Evolutionary conservation across 2,113 vertebrate species (phyloP).

Genomic region (Typhlomys cinereus): DNA sequence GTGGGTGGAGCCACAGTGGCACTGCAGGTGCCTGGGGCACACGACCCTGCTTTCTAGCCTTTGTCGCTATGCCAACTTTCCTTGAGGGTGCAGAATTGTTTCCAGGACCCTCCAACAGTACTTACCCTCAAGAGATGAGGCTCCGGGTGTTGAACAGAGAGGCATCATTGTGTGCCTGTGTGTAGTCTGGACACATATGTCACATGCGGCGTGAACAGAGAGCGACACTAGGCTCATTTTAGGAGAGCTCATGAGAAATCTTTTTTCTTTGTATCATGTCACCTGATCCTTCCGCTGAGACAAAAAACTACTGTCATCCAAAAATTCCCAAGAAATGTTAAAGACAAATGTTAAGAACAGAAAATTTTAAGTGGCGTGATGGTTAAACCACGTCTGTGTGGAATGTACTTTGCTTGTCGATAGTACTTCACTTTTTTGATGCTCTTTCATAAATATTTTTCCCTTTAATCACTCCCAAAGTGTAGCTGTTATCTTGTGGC

Average conservation of each 20-base stretch:
- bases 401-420: neutral
- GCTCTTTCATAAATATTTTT: neutral
- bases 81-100: neutral
- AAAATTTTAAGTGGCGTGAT: neutral
- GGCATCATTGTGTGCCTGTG: neutral
- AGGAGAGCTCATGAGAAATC: neutral
- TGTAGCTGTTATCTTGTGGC: neutral
- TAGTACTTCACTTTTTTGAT: neutral
- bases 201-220: neutral
- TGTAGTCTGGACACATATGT: accelerated
- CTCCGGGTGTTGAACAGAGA: accelerated
- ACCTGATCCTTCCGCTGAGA: neutral
- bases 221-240: accelerated
- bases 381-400: neutral
- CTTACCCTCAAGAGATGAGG: neutral
- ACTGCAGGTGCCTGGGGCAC: neutral
- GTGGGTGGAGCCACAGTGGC: neutral
- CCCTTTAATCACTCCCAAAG: neutral
- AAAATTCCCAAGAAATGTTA: neutral
- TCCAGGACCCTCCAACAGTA: neutral
- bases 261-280: neutral
- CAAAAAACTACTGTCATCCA: neutral
- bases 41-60: neutral
- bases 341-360: neutral
- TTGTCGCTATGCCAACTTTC: neutral